Evolutionary conservation across 37 sponge, comb jelly and placozoan genomes (phyloP).

Genomic region (Spongilla lacustris): DNA sequence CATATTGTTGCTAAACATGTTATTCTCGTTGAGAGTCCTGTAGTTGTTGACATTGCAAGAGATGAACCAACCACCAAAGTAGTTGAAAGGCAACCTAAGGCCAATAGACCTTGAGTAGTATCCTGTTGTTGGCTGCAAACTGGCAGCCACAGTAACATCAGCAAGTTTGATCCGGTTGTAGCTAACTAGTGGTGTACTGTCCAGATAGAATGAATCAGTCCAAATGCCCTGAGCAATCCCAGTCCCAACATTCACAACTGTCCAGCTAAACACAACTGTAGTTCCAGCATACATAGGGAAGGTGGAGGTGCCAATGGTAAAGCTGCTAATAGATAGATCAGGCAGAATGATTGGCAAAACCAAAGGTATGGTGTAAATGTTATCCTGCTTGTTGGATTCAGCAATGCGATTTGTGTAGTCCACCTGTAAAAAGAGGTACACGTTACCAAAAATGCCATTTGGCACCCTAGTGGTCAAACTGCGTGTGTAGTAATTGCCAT

Average conservation of each 20-base stretch:
- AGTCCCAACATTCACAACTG: conserved; percentile 10
- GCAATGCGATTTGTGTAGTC: conserved; percentile 12
- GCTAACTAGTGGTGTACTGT: not conserved
- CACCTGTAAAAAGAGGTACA: not conserved
- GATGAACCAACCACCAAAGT: conserved; percentile 12
- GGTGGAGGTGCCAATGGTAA: not conserved
- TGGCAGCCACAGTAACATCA: not conserved
- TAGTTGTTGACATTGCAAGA: not conserved
- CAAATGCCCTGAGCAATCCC: conserved; percentile 2
- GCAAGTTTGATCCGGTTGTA: not conserved
- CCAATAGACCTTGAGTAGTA: not conserved
- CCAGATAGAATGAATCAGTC: not conserved
- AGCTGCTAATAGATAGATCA: not conserved
- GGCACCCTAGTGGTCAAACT: not conserved
- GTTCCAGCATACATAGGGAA: conserved; percentile 1
- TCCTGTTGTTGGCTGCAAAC: not conserved
- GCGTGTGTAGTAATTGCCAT: not conserved
- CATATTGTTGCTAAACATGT: not conserved
- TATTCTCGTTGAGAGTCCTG: not conserved
- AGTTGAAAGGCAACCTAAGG: not conserved
- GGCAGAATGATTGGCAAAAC: conserved; percentile 12
- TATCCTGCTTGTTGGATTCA: conserved; percentile 17
- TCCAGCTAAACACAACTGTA: conserved; percentile 7
- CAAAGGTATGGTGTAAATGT: not conserved
- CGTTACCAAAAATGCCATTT: not conserved